Evolutionary conservation across 1,140 invertebrate species (phyloP), one percentile per base, ranked within the genome.

Genomic region (Ylistrum balloti): DNA sequence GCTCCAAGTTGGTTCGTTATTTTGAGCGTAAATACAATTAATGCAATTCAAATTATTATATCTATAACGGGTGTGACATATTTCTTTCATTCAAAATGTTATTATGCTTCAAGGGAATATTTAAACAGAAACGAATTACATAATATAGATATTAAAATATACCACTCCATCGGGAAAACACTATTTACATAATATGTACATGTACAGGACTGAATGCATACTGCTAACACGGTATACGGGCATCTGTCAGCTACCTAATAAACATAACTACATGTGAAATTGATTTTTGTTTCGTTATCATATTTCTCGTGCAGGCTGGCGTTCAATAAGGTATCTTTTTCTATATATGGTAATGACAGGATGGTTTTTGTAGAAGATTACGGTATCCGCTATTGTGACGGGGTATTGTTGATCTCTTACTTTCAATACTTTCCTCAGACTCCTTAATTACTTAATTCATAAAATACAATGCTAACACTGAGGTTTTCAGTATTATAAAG

Each of bases 211-310:
- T 38, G 5, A 13, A 7, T 38, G 35, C 35, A 38, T 38, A 38
- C 5, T 13, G 13, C 13, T 5, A 5, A 38, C 5, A 7, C 35
- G 5, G 13, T 13, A 38, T 38, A 38, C 35, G 13, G 35, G 13
- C 5, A 13, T 38, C 5, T 38, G 13, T 38, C 35, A 38, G 5
- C 9, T 17, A 9, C 17, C n/a, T 17, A 74, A 74, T 74, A 74
- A 74, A 74, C 56, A 74, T 74, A 74, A 74, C 56, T 74, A 17
- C n/a, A 74, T 74, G n/a, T n/a, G 56, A 74, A 74, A 74, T 74
- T 28, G 56, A 74, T 74, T 74, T 74, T 74, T 74, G 56, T 74
- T 74, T 74, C 28, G n/a, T 28, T 74, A 74, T 74, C 56, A 74
- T 22, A 74, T 74, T 74, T 74, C 56, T 28, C 10, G 1, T 45